A percentile compares a stretch with the other conserved stretches of the same genome.
These are phyloP conservation scores for Aleadryas rufinucha DNA, from an alignment of 2,113 vertebrate genomes.

Conservation along the genomic window DNA sequence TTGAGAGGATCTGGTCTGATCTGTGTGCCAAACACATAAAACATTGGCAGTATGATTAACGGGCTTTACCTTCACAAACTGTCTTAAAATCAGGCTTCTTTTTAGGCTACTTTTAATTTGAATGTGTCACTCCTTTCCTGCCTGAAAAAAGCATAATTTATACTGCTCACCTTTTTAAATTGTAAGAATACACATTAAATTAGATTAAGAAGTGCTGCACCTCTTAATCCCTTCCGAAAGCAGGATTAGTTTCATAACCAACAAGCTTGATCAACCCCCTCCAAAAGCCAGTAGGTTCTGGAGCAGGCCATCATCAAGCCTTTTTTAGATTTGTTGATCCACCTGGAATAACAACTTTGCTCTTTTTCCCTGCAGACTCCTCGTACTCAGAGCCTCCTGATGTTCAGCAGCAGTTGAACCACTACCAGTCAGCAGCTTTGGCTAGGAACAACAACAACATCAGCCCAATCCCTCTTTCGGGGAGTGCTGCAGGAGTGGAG, in stretches of 20 bases:
- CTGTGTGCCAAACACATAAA: not conserved
- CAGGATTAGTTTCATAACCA: not conserved
- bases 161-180: not conserved
- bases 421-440: slow-evolving; percentile 88
- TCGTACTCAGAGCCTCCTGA: slow-evolving; percentile 90
- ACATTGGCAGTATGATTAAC: not conserved
- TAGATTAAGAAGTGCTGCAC: not conserved
- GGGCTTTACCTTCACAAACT: not conserved
- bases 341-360: not conserved
- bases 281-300: not conserved
- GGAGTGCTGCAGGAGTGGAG: slow-evolving; percentile 56
- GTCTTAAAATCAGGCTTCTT: slow-evolving; percentile 12
- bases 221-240: not conserved
- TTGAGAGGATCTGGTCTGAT: not conserved
- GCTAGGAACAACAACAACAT: slow-evolving; percentile 84
- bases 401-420: slow-evolving; percentile 92
- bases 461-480: slow-evolving; percentile 74
- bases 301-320: not conserved
- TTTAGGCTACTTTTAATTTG: slow-evolving; percentile 28
- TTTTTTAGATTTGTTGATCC: not conserved
- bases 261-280: not conserved
- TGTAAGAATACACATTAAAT: not conserved
- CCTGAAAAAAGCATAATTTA: not conserved
- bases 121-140: not conserved
- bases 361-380: slow-evolving; percentile 75